Evolutionary conservation across 92 coral and sea anemone species (phyloP).

Genomic region (Isaurus tuberculatus): DNA sequence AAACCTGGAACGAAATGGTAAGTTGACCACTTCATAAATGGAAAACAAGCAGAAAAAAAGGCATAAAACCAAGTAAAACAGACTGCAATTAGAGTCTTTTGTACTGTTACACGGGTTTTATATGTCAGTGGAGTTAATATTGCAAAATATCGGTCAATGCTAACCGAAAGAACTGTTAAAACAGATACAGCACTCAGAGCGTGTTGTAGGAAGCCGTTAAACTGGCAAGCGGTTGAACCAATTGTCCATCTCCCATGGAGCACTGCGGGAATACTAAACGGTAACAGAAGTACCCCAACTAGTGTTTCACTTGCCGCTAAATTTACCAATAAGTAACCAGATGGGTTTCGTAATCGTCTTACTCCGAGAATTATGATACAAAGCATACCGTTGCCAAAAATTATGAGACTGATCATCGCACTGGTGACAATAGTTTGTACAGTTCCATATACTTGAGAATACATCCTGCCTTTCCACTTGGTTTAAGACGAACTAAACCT

Average conservation of each 20-base stretch:
- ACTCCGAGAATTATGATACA: conserved; percentile 74
- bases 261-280: conserved; percentile 71
- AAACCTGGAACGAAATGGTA: conserved; percentile 67
- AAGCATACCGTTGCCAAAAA: conserved; percentile 70
- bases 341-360: conserved; percentile 76
- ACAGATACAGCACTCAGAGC: conserved; percentile 78
- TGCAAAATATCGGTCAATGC: conserved; percentile 83
- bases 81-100: conserved; percentile 56
- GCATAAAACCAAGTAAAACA: conserved; percentile 71
- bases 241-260: conserved; percentile 39
- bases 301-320: conserved; percentile 78
- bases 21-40: conserved; percentile 73
- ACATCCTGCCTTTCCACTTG: not conserved
- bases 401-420: conserved; percentile 60
- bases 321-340: conserved; percentile 79
- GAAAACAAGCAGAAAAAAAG: conserved; percentile 67
- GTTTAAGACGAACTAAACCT: not conserved
- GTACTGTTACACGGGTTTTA: conserved; percentile 77
- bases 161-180: conserved; percentile 78
- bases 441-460: conserved; percentile 34
- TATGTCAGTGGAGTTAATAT: conserved; percentile 76
- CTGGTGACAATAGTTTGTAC: conserved; percentile 50
- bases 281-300: conserved; percentile 71
- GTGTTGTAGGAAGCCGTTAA: conserved; percentile 77
- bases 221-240: conserved; percentile 56